Base-by-base conservation (phyloP, 2,797 vertebrate species). In the Urosaurus nigricauda region DNA sequence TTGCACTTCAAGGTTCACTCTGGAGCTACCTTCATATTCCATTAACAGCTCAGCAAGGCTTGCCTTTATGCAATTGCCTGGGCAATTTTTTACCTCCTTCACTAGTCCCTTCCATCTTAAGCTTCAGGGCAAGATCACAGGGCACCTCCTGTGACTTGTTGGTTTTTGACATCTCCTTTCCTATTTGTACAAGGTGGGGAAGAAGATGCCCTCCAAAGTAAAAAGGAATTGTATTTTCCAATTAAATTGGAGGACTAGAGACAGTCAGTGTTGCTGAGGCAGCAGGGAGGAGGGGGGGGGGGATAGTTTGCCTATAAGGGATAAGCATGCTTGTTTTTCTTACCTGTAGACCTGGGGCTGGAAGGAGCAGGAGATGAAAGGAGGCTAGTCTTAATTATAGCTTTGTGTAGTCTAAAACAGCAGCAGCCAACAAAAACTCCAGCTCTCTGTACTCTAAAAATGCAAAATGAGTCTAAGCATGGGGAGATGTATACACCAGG, bases 131-230 rank as follows among this genome's bases (percentile, higher is more conserved):
- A 70, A 37, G 47, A 65, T 40, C 53, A 35, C 53, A 85, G 86
- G 73, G 85, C 75, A 63, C 78, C 71, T 53, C 16, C 60, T 51
- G 8, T 58, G 47, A 40, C 58, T 75, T 83, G 79, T 70, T 77
- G 60, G 84, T 70, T 88, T 84, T 88, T 80, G 83, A 70, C 14
- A 71, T 85, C 37, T 47, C 29, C 85, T 77, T 88, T 70, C 40
- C 47, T 68, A 82, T 70, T 82, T 85, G 35, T 70, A 73, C 6
- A 65, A n/a, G 53, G 40, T 24, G 17, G 11, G 24, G 47, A 26
- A 4, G 58, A 74, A 56, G 47, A 60, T 29, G 16, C 51, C 17
- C 26, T 58, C 13, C 21, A 77, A 85, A 51, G 51, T 81, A 85
- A 85, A 60, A 3, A 58, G 24, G 37, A 70, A n/a, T 5, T 9